phyloP scores from a whole-genome alignment of 2,113 vertebrate species.

The Pantherophis guttatus region DNA sequence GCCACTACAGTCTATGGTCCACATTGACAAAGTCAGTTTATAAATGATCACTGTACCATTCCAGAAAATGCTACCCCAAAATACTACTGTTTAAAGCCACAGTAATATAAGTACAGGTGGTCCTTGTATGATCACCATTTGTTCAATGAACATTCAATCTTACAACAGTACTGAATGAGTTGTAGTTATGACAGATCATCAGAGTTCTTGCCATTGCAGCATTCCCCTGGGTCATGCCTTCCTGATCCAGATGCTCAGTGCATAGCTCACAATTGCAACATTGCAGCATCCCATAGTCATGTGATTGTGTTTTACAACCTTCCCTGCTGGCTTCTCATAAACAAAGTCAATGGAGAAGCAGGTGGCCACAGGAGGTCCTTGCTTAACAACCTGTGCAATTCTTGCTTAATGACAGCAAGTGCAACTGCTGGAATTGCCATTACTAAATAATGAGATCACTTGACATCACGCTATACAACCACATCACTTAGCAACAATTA shows the following conservation, averaged over 20 bases:
- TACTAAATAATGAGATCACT: neutral
- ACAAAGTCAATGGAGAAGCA: neutral
- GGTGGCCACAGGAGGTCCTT: neutral
- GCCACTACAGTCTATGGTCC: neutral
- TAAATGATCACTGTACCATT: neutral
- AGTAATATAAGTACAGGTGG: neutral
- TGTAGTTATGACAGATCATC: neutral
- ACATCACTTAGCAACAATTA: neutral
- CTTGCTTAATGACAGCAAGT: neutral
- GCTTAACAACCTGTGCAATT: neutral
- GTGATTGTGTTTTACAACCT: neutral
- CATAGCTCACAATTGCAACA: neutral
- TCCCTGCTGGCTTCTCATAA: neutral
- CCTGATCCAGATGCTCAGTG: neutral
- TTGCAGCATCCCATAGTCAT: neutral
- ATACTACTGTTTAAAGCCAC: neutral
- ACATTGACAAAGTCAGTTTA: neutral
- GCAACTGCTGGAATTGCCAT: neutral
- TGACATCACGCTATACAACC: neutral
- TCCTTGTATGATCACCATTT: neutral
- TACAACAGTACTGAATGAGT: neutral
- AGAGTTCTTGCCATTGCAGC: neutral
- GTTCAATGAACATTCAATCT: neutral
- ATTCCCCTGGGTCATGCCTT: neutral
- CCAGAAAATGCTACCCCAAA: rapidly evolving